phyloP scores from a whole-genome alignment of 2,888 invertebrate species.

The Andrena haemorrhoa region DNA sequence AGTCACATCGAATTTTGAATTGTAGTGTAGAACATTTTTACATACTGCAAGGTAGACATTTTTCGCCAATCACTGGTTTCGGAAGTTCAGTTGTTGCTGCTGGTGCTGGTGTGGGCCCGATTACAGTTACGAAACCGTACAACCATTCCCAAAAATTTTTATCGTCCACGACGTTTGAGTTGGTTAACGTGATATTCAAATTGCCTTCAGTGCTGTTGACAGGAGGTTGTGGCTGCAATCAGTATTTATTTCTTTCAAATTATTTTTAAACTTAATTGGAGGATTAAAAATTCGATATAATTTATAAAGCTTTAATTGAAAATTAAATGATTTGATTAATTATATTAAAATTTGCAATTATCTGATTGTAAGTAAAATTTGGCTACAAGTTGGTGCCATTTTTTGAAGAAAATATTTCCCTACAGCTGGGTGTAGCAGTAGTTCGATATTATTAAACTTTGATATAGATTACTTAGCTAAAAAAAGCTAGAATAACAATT shows the following conservation, averaged over 20 bases:
- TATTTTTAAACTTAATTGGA: background rate
- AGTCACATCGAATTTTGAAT: background rate
- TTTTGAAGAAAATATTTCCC: too few relatives aligned
- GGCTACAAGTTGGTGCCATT: too few relatives aligned
- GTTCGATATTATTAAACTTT: too few relatives aligned
- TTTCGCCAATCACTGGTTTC: conserved; percentile 79
- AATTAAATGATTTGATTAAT: too few relatives aligned
- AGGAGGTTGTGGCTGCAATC: conserved; percentile 28
- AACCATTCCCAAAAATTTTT: conserved; percentile 85
- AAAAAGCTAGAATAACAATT: too few relatives aligned
- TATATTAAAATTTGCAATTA: too few relatives aligned
- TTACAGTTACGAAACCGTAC: conserved; percentile 77
- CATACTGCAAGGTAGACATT: conserved; percentile 87
- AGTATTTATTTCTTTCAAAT: background rate
- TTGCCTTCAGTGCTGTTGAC: background rate
- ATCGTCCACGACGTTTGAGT: conserved; percentile 42
- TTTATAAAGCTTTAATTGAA: too few relatives aligned
- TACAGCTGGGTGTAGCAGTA: too few relatives aligned
- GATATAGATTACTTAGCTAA: too few relatives aligned
- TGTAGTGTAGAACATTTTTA: background rate
- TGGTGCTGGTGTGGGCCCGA: conserved; percentile 67
- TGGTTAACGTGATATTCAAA: conserved; percentile 7
- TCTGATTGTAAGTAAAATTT: too few relatives aligned
- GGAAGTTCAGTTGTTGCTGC: conserved; percentile 76
- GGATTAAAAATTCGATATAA: background rate